Percentiles rank a stretch among this genome's conserved stretches.
Evolutionary conservation across 1,140 invertebrate species (phyloP).

Genomic region (Pseudobourletiella spinata): DNA sequence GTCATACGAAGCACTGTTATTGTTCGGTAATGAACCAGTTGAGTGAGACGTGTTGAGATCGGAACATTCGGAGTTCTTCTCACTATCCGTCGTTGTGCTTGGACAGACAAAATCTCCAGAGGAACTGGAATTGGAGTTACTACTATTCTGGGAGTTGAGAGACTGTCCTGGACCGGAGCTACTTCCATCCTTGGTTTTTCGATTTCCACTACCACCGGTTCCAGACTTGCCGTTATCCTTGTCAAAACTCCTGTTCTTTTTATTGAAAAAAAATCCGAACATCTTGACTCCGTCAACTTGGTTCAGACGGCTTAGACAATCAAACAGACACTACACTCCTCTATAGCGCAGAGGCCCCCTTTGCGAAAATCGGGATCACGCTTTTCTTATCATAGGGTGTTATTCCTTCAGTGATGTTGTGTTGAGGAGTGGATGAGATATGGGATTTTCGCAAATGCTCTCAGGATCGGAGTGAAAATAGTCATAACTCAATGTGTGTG

Average conservation of each 20-base stretch:
- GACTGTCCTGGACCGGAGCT: too few species aligned
- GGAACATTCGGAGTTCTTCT: slow-evolving; percentile 7
- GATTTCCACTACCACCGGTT: neutral
- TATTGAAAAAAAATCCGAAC: slow-evolving; percentile 34
- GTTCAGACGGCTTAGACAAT: too few species aligned
- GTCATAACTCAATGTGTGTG: too few species aligned
- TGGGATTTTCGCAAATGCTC: too few species aligned
- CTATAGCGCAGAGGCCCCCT: too few species aligned
- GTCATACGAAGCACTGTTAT: neutral
- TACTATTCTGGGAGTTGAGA: neutral
- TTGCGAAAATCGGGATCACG: too few species aligned
- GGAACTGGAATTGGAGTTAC: neutral
- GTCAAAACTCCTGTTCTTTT: slow-evolving; percentile 18
- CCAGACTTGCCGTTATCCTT: slow-evolving; percentile 12
- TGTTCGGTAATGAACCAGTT: slow-evolving; percentile 1
- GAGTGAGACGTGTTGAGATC: slow-evolving; percentile 3
- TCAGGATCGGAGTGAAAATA: too few species aligned
- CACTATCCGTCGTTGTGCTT: slow-evolving; percentile 2
- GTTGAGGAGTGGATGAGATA: too few species aligned
- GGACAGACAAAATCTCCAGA: neutral
- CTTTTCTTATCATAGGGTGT: too few species aligned
- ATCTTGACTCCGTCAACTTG: too few species aligned
- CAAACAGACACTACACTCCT: too few species aligned
- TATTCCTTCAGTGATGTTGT: too few species aligned
- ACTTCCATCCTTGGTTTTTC: neutral